Percentiles rank a stretch among this genome's conserved stretches.
Conservation (phyloP, 1,140 invertebrate genomes). For the Parapsyche elsis region DNA sequence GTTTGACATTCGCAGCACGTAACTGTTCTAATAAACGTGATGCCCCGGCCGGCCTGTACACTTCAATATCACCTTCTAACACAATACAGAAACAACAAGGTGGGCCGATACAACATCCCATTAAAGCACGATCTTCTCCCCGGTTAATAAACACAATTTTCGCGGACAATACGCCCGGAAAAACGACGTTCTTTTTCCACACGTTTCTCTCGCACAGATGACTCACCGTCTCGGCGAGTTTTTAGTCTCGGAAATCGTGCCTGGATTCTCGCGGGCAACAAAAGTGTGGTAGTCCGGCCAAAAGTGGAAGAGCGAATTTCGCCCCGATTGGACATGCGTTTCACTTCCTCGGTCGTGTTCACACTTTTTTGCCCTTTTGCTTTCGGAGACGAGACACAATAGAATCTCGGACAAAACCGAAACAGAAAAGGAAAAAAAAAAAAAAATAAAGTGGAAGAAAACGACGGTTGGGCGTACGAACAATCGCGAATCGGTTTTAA, state of each 20-base stretch:
- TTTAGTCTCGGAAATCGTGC: background rate
- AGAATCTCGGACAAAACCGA: constrained; percentile 30
- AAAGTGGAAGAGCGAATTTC: constrained; percentile 22
- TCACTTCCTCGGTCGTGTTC: constrained; percentile 48
- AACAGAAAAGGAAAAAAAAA: constrained; percentile 1
- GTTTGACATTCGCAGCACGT: constrained; percentile 22
- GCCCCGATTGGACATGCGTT: constrained; percentile 50
- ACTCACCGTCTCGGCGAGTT: background rate
- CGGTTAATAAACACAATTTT: constrained; percentile 35
- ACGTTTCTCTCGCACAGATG: background rate
- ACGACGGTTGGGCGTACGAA: background rate
- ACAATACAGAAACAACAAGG: constrained; percentile 45
- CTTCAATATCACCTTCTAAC: constrained; percentile 46
- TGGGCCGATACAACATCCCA: constrained; percentile 44
- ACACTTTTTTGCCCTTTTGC: constrained; percentile 24
- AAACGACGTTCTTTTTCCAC: background rate
- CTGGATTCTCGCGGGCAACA: constrained; percentile 5
- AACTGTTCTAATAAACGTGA: constrained; percentile 47
- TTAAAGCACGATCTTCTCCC: constrained; percentile 40
- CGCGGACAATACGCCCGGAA: constrained; percentile 15
- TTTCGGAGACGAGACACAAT: constrained; percentile 27
- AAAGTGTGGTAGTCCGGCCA: constrained; percentile 37
- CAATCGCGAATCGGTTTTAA: constrained; percentile 41
- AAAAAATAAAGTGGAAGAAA: background rate
- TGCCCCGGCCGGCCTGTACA: constrained; percentile 35